These are phyloP conservation scores for Eonycteris spelaea DNA, from an alignment of 2,113 vertebrate species.

Conservation along the genomic window DNA sequence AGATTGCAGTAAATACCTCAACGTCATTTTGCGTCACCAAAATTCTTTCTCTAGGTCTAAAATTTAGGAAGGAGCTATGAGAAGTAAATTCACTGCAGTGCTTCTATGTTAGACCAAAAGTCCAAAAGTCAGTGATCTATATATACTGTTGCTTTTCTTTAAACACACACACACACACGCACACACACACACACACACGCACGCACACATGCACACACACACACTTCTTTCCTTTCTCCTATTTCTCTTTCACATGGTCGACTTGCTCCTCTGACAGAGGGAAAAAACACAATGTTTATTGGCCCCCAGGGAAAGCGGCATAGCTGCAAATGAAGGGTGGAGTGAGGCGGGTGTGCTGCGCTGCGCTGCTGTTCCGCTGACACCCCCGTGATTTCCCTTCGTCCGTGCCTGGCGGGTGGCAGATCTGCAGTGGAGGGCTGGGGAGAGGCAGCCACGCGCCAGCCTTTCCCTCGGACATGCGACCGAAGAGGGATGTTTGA, in stretches of 20 bases:
- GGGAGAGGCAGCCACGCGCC: background rate
- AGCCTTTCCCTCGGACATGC: background rate
- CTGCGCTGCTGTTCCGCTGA: background rate
- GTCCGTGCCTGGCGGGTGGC: background rate
- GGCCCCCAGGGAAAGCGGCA: background rate
- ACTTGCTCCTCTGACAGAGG: background rate
- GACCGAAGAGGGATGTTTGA: background rate
- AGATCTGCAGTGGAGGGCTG: background rate
- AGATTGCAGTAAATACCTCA: background rate
- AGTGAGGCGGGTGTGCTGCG: background rate
- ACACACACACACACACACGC: background rate
- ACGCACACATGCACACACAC: background rate
- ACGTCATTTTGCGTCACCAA: background rate
- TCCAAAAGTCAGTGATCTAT: background rate
- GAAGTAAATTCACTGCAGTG: background rate
- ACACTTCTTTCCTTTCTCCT: background rate
- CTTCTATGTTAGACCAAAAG: background rate
- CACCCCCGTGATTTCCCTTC: background rate
- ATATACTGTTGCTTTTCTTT: background rate
- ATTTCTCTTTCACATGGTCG: background rate
- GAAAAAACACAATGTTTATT: background rate
- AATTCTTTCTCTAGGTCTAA: background rate
- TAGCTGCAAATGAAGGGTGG: background rate
- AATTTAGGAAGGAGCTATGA: background rate
- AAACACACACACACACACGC: accelerated